Evolutionary conservation across 2,797 vertebrate genomes (phyloP).

Genomic region (Zenarchopterus dispar): DNA sequence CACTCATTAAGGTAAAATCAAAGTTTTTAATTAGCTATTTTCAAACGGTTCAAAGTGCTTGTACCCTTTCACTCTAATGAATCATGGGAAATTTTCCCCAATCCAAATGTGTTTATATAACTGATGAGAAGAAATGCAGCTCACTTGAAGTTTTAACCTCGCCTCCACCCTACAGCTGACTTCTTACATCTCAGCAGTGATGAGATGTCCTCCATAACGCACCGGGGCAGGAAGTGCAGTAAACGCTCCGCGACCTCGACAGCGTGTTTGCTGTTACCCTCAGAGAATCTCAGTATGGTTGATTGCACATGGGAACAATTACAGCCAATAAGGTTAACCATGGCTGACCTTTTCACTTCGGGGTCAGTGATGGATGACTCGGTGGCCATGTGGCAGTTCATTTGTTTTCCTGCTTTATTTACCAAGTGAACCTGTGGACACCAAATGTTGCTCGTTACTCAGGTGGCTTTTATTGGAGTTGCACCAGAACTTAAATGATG

Average conservation of each 20-base stretch:
- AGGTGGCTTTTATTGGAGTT: background rate
- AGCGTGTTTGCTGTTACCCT: slow-evolving; percentile 26
- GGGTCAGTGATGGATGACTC: slow-evolving; percentile 56
- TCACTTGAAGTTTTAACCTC: slow-evolving; percentile 19
- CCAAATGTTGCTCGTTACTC: background rate
- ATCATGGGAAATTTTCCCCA: background rate
- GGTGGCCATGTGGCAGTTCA: slow-evolving; percentile 23
- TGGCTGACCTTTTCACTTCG: slow-evolving; percentile 35
- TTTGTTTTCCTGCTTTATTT: slow-evolving; percentile 6
- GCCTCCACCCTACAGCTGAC: slow-evolving; percentile 32
- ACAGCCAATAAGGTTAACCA: slow-evolving; percentile 64
- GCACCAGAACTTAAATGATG: background rate
- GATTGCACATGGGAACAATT: slow-evolving; percentile 69
- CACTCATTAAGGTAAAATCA: background rate
- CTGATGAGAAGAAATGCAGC: slow-evolving; percentile 62
- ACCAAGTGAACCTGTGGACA: background rate
- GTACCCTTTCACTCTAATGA: slow-evolving; percentile 10
- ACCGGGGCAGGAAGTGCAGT: slow-evolving; percentile 45
- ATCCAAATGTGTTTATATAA: slow-evolving; percentile 32
- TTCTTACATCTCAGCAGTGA: slow-evolving; percentile 20
- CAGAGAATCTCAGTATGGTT: slow-evolving; percentile 28
- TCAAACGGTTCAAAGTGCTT: background rate
- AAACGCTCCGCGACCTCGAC: slow-evolving; percentile 35
- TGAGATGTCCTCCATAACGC: slow-evolving; percentile 33
- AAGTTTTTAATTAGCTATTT: background rate